Conservation (phyloP, 2,797 vertebrate species). For the Alca torda region DNA sequence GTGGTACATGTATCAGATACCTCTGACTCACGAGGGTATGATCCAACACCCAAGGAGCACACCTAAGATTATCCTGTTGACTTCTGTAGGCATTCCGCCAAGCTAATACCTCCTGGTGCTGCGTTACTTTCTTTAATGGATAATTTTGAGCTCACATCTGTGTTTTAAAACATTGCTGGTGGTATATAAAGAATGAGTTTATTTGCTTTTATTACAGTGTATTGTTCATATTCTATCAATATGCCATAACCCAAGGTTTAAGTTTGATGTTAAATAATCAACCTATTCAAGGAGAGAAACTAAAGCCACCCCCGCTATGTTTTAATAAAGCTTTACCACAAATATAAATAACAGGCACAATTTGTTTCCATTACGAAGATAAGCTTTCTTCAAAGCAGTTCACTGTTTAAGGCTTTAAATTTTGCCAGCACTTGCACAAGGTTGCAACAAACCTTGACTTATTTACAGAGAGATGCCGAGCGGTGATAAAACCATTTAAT, state of each 20-base stretch:
- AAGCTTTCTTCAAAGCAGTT: slow-evolving; percentile 76
- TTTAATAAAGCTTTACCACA: slow-evolving; percentile 8
- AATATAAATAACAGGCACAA: slow-evolving; percentile 35
- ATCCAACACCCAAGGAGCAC: neutral
- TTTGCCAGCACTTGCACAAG: slow-evolving; percentile 79
- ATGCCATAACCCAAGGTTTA: neutral
- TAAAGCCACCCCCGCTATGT: neutral
- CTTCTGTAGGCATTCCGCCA: neutral
- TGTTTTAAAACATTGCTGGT: neutral
- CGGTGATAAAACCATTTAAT: slow-evolving; percentile 78
- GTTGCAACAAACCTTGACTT: slow-evolving; percentile 86
- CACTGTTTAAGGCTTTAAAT: slow-evolving; percentile 83
- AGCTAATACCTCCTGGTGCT: neutral
- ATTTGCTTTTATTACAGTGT: neutral
- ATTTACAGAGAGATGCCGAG: slow-evolving; percentile 84
- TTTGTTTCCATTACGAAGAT: slow-evolving; percentile 66
- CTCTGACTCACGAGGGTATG: neutral
- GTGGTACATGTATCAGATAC: neutral
- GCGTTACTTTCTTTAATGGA: neutral
- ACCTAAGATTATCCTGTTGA: neutral
- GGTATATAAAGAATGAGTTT: neutral
- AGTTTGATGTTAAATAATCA: neutral
- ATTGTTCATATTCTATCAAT: neutral
- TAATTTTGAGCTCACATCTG: slow-evolving; percentile 4
- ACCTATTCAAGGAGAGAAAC: neutral